Evolutionary conservation across 2,888 invertebrate species (phyloP).

Genomic region (Sthenelais limicola): DNA sequence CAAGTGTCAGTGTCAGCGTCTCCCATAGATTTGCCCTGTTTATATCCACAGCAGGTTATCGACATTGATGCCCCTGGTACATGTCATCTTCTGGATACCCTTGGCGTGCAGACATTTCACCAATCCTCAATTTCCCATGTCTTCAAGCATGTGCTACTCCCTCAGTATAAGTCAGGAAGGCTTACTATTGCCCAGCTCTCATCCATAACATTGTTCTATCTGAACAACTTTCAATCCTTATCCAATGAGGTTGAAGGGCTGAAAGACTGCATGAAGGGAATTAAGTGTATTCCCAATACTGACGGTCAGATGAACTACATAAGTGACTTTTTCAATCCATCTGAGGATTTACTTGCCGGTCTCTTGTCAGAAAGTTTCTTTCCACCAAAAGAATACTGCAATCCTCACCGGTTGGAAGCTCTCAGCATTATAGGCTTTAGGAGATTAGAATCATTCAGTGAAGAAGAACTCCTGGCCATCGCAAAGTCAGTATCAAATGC

Average conservation of each 20-base stretch:
- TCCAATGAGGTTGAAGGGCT: too few relatives aligned
- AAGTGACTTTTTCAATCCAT: background rate
- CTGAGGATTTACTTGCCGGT: background rate
- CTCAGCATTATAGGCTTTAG: background rate
- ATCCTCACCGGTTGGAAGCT: background rate
- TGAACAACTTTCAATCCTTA: background rate
- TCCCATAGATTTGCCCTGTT: conserved; percentile 44
- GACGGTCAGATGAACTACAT: background rate
- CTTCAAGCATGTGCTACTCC: background rate
- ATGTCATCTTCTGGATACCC: background rate
- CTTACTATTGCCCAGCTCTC: background rate
- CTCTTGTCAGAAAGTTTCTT: background rate
- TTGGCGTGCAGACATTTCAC: background rate
- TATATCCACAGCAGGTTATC: conserved; percentile 44
- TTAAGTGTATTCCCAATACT: background rate
- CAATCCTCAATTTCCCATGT: background rate
- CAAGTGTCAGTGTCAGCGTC: conserved; percentile 49
- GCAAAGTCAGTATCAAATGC: background rate
- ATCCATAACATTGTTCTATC: background rate
- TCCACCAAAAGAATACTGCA: background rate
- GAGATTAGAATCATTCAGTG: background rate
- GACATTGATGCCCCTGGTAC: conserved; percentile 42
- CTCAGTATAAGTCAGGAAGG: background rate
- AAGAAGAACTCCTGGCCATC: background rate
- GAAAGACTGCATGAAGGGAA: too few relatives aligned